Percentiles rank a stretch among this genome's conserved stretches.
Evolutionary conservation across 1,140 invertebrate genomes (phyloP).

Genomic region (Philopotamus ludificatus): DNA sequence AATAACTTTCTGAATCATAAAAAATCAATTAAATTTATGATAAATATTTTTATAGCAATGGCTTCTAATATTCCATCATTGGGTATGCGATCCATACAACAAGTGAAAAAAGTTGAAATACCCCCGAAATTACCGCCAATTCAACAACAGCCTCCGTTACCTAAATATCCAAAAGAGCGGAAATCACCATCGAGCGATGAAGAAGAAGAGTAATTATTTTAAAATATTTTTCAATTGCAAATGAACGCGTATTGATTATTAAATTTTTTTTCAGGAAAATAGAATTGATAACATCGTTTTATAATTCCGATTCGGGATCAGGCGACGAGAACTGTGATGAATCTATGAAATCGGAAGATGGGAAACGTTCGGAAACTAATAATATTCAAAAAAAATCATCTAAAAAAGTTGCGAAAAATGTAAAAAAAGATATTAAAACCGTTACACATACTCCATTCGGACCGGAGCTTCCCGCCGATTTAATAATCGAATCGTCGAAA

Average conservation of each 20-base stretch:
- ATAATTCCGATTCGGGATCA: conserved; percentile 39
- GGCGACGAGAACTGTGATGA: conserved; percentile 32
- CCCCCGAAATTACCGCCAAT: neutral
- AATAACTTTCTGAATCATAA: neutral
- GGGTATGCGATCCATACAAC: too few relatives aligned
- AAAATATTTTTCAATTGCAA: conserved; percentile 1
- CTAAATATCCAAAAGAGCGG: too few relatives aligned
- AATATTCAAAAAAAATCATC: neutral
- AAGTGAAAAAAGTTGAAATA: neutral
- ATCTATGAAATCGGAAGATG: conserved; percentile 16
- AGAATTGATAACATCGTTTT: conserved; percentile 38
- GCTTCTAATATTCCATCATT: too few relatives aligned
- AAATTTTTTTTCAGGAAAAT: conserved; percentile 32
- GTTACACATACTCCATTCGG: conserved; percentile 24
- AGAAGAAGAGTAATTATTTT: conserved; percentile 30
- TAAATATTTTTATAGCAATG: too few relatives aligned
- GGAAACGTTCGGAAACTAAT: neutral
- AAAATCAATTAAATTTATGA: neutral
- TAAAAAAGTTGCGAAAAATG: conserved; percentile 3
- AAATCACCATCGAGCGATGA: conserved; percentile 32
- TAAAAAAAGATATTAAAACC: conserved; percentile 1
- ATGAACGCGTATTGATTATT: neutral
- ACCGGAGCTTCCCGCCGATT: conserved; percentile 22
- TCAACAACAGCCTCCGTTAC: neutral
- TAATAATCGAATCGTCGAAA: neutral